A percentile compares a stretch with the other conserved stretches of the same genome.
Conservation (phyloP, 2,113 vertebrate genomes). For the Varanus komodoensis region DNA sequence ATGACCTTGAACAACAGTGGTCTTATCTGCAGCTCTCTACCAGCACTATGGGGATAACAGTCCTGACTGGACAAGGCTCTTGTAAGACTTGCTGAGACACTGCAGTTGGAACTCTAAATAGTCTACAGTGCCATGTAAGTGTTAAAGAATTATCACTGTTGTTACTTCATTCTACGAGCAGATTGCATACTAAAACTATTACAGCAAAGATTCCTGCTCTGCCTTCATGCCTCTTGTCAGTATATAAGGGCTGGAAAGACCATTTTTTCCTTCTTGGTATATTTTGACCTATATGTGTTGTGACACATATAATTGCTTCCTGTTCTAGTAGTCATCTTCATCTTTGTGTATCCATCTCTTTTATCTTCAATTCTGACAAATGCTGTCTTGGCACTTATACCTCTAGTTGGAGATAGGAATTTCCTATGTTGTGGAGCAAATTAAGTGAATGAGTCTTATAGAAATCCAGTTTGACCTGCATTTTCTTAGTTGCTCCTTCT, state of each 20-base stretch:
- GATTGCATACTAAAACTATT: background rate
- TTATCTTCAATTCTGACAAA: background rate
- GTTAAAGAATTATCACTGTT: background rate
- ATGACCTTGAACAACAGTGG: too few species aligned
- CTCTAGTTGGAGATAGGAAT: background rate
- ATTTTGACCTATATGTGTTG: background rate
- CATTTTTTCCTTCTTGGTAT: background rate
- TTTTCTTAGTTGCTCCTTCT: background rate
- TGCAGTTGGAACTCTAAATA: background rate
- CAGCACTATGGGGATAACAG: background rate
- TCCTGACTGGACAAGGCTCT: background rate
- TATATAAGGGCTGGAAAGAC: background rate
- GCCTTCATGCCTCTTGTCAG: background rate
- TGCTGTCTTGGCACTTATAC: background rate
- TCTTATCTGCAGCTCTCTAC: too few species aligned
- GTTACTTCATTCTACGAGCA: background rate
- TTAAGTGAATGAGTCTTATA: background rate
- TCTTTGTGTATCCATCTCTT: background rate
- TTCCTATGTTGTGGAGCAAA: background rate
- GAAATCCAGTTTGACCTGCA: background rate
- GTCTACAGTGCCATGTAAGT: background rate
- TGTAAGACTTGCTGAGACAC: background rate
- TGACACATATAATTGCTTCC: background rate
- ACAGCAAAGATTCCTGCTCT: background rate
- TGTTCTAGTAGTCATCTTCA: background rate